These are phyloP conservation scores for Dicranocentrus wangi DNA, from an alignment of 2,888 invertebrate genomes.

Conservation along the genomic window DNA sequence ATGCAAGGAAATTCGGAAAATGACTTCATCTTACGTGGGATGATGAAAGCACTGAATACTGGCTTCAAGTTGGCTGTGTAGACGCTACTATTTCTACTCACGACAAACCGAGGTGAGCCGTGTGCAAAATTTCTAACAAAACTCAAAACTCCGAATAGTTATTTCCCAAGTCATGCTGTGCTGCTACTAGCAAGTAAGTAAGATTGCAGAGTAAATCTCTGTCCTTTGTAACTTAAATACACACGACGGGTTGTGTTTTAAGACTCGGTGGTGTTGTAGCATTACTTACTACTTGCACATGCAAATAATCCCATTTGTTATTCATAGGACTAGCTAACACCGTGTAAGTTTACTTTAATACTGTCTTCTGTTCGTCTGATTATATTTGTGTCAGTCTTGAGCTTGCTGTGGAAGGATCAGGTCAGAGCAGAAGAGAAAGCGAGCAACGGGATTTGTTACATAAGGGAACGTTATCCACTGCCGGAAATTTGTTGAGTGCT, in stretches of 20 bases:
- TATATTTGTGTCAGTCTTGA: conserved; percentile 60
- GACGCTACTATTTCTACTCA: conserved; percentile 68
- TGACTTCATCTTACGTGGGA: conserved; percentile 65
- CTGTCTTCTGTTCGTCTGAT: conserved; percentile 47
- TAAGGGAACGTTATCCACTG: conserved; percentile 20
- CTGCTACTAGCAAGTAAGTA: too few relatives aligned
- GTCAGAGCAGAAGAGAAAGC: conserved; percentile 52
- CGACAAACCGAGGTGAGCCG: conserved; percentile 64
- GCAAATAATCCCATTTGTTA: too few relatives aligned
- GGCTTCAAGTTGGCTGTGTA: conserved; percentile 12
- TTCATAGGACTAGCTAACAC: background rate
- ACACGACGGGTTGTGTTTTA: too few relatives aligned
- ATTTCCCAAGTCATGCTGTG: conserved; percentile 60
- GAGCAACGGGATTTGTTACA: conserved; percentile 12
- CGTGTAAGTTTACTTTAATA: conserved; percentile 15
- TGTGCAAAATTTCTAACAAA: conserved; percentile 72
- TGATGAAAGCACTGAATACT: conserved; percentile 20
- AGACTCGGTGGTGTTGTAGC: background rate
- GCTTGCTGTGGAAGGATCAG: conserved; percentile 62
- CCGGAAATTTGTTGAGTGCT: conserved; percentile 54
- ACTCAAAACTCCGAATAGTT: conserved; percentile 63
- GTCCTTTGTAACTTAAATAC: background rate
- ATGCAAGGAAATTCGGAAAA: conserved; percentile 45
- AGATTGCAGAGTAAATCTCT: background rate
- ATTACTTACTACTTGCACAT: background rate